Percentiles rank a stretch among this genome's conserved stretches.
Evolutionary conservation across 2,113 vertebrate species (phyloP).

Genomic region (Alouatta palliata): DNA sequence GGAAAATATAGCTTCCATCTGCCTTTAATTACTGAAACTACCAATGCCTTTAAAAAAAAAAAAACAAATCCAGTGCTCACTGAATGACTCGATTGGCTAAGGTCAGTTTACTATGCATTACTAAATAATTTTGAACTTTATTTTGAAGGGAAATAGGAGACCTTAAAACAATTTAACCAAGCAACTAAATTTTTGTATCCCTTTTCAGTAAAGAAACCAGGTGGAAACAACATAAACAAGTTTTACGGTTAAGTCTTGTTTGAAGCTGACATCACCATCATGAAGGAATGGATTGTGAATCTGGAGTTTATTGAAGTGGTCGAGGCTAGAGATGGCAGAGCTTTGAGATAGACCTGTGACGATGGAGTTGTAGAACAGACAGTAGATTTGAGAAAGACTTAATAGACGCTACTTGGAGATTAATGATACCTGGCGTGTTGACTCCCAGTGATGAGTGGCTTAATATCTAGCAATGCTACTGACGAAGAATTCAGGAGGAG

Average conservation of each 20-base stretch:
- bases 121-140: slow-evolving; percentile 53
- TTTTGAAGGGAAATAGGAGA: background rate
- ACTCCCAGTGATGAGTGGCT: background rate
- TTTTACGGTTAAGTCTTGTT: background rate
- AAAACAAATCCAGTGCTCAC: background rate
- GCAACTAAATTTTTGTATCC: background rate
- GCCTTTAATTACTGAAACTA: no score
- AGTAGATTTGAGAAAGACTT: background rate
- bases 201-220: slow-evolving; percentile 29
- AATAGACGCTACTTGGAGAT: background rate
- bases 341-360: background rate
- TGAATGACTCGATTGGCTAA: background rate
- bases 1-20: background rate
- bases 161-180: slow-evolving; percentile 32
- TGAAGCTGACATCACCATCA: background rate
- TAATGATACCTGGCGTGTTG: background rate
- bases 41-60: background rate
- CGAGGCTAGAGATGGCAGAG: background rate
- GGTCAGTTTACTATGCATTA: background rate
- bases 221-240: background rate
- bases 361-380: background rate
- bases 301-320: background rate
- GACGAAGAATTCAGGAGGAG: background rate
- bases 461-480: background rate
- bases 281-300: background rate